Evolutionary conservation across 2,797 vertebrate species (phyloP).

Genomic region (Podargus strigoides): DNA sequence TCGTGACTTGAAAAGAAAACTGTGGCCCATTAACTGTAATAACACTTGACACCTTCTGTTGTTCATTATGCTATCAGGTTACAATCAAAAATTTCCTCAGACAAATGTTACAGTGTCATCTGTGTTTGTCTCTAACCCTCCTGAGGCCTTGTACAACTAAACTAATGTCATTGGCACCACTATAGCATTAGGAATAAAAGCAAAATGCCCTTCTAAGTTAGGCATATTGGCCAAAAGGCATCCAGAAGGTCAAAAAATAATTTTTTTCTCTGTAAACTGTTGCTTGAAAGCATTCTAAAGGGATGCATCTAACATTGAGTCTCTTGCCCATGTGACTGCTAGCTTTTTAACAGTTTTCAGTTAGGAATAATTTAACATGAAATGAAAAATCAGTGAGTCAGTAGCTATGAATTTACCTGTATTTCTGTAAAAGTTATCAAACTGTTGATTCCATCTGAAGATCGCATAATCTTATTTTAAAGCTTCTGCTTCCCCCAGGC

Average conservation of each 20-base stretch:
- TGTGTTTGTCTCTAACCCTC: not conserved
- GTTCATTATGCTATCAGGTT: conserved; percentile 13
- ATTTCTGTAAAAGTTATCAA: not conserved
- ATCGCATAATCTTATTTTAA: not conserved
- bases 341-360: not conserved
- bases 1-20: conserved; percentile 46
- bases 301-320: not conserved
- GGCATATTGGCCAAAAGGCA: not conserved
- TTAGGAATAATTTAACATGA: not conserved
- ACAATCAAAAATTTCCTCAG: conserved; percentile 20
- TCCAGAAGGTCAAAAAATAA: not conserved
- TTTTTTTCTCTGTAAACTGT: not conserved
- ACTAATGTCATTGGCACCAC: not conserved
- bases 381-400: not conserved
- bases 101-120: not conserved
- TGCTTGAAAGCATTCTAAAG: not conserved
- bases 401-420: not conserved
- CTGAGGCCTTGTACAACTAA: not conserved
- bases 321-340: not conserved
- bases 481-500: not conserved
- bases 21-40: conserved; percentile 41
- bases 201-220: not conserved
- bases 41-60: conserved; percentile 30
- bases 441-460: not conserved
- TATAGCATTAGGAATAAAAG: not conserved